Evolutionary conservation across 1,140 invertebrate genomes (phyloP).

Genomic region (Babylonia areolata): DNA sequence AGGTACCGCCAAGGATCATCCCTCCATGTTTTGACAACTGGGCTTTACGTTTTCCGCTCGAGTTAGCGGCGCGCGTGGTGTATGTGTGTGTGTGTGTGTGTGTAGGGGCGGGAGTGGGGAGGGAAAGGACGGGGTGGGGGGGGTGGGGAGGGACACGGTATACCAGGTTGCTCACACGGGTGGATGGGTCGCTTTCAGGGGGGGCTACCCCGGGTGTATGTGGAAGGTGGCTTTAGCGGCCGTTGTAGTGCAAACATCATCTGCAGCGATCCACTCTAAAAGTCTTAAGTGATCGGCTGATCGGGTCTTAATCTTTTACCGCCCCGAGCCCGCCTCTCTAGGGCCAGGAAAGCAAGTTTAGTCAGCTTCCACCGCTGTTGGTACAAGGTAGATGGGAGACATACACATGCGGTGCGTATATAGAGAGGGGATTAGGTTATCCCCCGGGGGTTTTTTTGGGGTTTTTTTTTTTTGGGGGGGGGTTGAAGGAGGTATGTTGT

Average conservation of each 20-base stretch:
- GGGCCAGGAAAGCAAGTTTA: slow-evolving; percentile 1
- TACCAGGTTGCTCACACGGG: too few species aligned
- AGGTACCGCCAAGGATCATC: neutral
- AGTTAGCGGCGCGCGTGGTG: neutral
- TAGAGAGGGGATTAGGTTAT: neutral
- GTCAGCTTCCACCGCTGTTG: neutral
- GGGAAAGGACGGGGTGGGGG: neutral
- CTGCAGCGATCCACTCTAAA: slow-evolving; percentile 11
- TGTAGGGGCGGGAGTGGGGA: neutral
- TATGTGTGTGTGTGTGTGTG: too few species aligned
- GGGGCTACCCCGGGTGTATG: too few species aligned
- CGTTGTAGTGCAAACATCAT: slow-evolving; percentile 23
- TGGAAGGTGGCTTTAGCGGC: neutral
- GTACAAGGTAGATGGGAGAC: neutral
- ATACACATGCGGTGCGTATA: too few species aligned
- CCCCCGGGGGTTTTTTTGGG: neutral
- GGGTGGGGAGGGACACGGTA: too few species aligned
- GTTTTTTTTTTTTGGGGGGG: too few species aligned
- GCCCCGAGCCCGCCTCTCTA: neutral
- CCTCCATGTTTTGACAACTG: slow-evolving; percentile 21
- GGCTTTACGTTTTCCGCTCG: slow-evolving; percentile 1
- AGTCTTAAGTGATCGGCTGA: slow-evolving; percentile 18
- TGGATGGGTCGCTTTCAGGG: too few species aligned
- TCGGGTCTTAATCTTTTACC: slow-evolving; percentile 1
- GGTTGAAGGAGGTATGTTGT: too few species aligned